phyloP scores from a whole-genome alignment of 1,140 invertebrate species.

The Halictus rubicundus region DNA sequence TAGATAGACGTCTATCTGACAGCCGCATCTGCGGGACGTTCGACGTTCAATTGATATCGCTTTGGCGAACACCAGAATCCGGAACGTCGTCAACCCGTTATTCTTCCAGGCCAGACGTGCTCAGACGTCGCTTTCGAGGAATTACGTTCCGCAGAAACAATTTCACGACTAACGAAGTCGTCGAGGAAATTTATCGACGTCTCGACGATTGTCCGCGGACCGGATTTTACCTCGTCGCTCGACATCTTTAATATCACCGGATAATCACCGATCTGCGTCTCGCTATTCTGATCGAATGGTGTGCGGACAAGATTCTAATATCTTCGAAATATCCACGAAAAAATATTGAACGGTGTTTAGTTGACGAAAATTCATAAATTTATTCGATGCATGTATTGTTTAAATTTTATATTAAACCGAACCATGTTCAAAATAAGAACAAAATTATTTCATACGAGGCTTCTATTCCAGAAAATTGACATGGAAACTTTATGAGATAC shows the following conservation, averaged over 20 bases:
- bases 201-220: neutral
- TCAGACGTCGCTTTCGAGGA: conserved; percentile 9
- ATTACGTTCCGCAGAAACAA: conserved; percentile 15
- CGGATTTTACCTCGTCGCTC: conserved; percentile 8
- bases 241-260: neutral
- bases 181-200: conserved; percentile 20
- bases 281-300: neutral
- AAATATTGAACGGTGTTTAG: too few relatives aligned
- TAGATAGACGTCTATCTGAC: conserved; percentile 49
- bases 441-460: too few relatives aligned
- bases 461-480: too few relatives aligned
- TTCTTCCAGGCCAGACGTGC: conserved; percentile 4
- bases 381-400: too few relatives aligned
- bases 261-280: too few relatives aligned
- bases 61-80: neutral
- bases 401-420: too few relatives aligned
- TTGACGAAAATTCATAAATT: too few relatives aligned
- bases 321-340: too few relatives aligned
- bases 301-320: neutral
- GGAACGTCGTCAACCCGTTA: conserved; percentile 16
- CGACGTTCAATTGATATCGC: conserved; percentile 42
- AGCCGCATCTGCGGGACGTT: conserved; percentile 23
- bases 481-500: too few relatives aligned
- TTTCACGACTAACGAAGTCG: conserved; percentile 28
- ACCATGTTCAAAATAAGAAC: too few relatives aligned